A percentile compares a stretch with the other conserved stretches of the same genome.
Evolutionary conservation across 1,140 invertebrate genomes (phyloP).

Genomic region (Dinoponera quadriceps): DNA sequence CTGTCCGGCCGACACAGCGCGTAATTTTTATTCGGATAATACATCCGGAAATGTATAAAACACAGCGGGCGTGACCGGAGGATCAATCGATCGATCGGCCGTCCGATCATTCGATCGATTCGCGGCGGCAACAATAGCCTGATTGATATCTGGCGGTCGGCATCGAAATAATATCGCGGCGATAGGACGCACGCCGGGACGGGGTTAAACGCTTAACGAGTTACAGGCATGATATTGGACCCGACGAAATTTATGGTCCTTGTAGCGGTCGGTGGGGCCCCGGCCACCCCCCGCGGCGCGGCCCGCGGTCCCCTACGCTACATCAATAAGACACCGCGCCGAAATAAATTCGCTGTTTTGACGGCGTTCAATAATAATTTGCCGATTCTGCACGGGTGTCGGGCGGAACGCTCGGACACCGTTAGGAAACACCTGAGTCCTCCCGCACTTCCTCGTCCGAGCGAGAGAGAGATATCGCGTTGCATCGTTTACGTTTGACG

Average conservation of each 20-base stretch:
- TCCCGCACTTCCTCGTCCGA: conserved; percentile 65
- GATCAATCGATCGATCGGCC: background rate
- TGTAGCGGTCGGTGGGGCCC: conserved; percentile 75
- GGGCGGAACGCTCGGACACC: conserved; percentile 25
- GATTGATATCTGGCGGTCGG: conserved; percentile 79
- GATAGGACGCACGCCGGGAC: conserved; percentile 75
- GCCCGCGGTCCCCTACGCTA: conserved; percentile 72
- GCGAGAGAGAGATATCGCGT: background rate
- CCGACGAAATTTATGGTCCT: conserved; percentile 82
- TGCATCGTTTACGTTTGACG: too few species aligned
- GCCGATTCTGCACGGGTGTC: conserved; percentile 71
- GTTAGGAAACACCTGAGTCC: conserved; percentile 74
- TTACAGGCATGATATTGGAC: conserved; percentile 83
- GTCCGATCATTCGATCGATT: background rate
- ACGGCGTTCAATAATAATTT: conserved; percentile 84
- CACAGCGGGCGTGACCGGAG: conserved; percentile 42
- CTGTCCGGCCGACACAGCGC: conserved; percentile 13
- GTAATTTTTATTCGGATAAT: conserved; percentile 56
- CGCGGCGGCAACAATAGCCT: conserved; percentile 64
- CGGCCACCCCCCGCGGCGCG: conserved; percentile 78
- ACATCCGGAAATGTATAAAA: conserved; percentile 30
- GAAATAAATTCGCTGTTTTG: conserved; percentile 84
- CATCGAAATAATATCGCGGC: conserved; percentile 78
- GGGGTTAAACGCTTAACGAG: conserved; percentile 81
- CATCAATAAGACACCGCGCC: conserved; percentile 82